These are phyloP conservation scores for Sturnira hondurensis DNA, from an alignment of 2,113 vertebrate species.

Conservation along the genomic window DNA sequence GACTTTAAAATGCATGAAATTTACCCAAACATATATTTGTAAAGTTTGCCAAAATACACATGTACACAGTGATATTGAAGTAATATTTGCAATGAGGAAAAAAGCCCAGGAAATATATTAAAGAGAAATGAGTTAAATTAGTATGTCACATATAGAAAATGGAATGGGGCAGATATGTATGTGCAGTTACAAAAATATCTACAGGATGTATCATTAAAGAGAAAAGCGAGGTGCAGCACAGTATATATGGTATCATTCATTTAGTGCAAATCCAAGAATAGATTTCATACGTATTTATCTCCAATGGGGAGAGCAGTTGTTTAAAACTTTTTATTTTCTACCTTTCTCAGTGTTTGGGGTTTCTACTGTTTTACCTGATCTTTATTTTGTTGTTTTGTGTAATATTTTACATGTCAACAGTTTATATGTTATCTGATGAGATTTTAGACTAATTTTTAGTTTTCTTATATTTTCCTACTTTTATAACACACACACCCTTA, in stretches of 20 bases:
- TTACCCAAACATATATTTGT: background rate
- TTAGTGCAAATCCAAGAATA: slow-evolving; percentile 8
- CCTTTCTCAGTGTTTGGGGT: slow-evolving; percentile 9
- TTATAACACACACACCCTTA: background rate
- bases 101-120: background rate
- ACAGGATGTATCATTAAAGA: background rate
- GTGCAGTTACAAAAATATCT: background rate
- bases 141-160: background rate
- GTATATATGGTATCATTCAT: background rate
- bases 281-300: slow-evolving; percentile 11
- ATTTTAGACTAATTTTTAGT: background rate
- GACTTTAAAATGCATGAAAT: slow-evolving; percentile 17
- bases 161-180: background rate
- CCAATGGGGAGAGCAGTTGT: background rate
- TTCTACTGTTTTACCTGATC: background rate
- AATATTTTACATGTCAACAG: background rate
- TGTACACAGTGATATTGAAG: background rate
- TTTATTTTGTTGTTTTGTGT: background rate
- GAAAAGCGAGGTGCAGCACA: background rate
- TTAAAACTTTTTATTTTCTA: background rate
- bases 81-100: background rate
- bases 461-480: background rate
- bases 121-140: background rate
- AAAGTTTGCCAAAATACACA: background rate
- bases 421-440: background rate